Base-by-base conservation (phyloP, 2,113 vertebrate species). In the Riparia riparia region DNA sequence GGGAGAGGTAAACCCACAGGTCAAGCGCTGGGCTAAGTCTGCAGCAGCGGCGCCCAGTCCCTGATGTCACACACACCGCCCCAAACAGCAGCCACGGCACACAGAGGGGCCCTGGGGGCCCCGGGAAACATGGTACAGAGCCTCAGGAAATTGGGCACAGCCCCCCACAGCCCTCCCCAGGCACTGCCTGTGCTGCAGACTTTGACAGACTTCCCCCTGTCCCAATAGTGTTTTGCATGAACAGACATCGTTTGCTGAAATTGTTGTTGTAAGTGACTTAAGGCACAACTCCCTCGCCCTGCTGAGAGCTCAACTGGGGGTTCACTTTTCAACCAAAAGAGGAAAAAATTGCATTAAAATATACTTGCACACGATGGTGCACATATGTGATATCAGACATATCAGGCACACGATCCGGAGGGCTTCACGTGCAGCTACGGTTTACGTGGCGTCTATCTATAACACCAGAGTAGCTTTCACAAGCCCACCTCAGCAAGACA, bases 191-290 rank as follows among this genome's bases (percentile, higher is more conserved):
- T 2, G n/a, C 90, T 82, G 32, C 84, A 71, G 82, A 74, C 78
- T 82, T 31, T 57, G 50, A 80, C 68, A 92, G 82, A 93, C 90
- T 77, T 96, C 92, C 90, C 87, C 76, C 68, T 24, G 71, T 77
- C 90, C 86, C 34, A 4, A 72, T n/a, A 29, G 82, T 82, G 54
- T 7, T 95, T 66, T 86, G 94, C 90, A 93, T 83, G 74, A 90
- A 39, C 42, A 4, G 4, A 47, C 10, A 39, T 0, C 2, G 7
- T 53, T 14, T 25, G 81, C 2, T 56, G 41, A 93, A 63, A 37
- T 64, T 49, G 34, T 70, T 61, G 29, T 3, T 6, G 25, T 31
- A 47, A 68, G 57, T 6, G 58, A 54, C 90, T 70, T 57, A 41
- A 50, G 58, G 68, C 50, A 31, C 34, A 88, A 69, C 31, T 7